Evolutionary conservation across 1,140 invertebrate species (phyloP).

Genomic region (Dufourea novaeangliae): DNA sequence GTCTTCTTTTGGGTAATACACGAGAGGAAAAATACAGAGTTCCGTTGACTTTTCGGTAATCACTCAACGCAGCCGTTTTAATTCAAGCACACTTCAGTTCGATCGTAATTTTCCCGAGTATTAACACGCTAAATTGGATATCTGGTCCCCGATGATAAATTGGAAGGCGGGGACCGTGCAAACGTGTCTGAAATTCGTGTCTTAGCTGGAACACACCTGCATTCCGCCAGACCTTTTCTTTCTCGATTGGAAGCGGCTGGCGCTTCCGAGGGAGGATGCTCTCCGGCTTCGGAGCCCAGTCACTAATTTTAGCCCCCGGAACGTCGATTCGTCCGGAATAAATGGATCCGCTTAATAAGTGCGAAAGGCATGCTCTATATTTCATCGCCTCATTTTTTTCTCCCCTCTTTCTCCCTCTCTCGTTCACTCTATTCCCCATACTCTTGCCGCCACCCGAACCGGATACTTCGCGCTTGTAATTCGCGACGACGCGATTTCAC

Average conservation of each 20-base stretch:
- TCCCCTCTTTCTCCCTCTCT: not conserved
- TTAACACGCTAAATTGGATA: slow-evolving; percentile 42
- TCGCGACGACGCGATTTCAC: slow-evolving; percentile 19
- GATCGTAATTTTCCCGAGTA: not conserved
- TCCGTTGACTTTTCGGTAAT: slow-evolving; percentile 1
- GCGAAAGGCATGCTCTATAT: slow-evolving; percentile 3
- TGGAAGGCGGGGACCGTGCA: not conserved
- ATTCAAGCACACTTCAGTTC: not conserved
- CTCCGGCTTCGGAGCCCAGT: not conserved
- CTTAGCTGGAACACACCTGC: slow-evolving; percentile 18
- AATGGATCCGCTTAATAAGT: slow-evolving; percentile 18
- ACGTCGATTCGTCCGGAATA: slow-evolving; percentile 39
- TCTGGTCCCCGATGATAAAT: slow-evolving; percentile 26
- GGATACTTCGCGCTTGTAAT: not conserved
- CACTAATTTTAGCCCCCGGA: slow-evolving; percentile 41
- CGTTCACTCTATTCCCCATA: not conserved
- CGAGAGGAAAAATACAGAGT: not conserved
- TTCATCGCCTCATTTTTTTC: not conserved
- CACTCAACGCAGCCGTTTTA: not conserved
- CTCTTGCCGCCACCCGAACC: not conserved
- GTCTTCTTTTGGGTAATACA: not conserved
- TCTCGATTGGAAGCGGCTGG: slow-evolving; percentile 19
- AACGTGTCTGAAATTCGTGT: slow-evolving; percentile 42
- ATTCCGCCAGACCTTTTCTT: not conserved
- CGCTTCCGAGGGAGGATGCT: not conserved